Percentiles rank a stretch among this genome's conserved stretches.
phyloP scores from a whole-genome alignment of 2,888 invertebrate genomes.

The Acrobasis consociella region DNA sequence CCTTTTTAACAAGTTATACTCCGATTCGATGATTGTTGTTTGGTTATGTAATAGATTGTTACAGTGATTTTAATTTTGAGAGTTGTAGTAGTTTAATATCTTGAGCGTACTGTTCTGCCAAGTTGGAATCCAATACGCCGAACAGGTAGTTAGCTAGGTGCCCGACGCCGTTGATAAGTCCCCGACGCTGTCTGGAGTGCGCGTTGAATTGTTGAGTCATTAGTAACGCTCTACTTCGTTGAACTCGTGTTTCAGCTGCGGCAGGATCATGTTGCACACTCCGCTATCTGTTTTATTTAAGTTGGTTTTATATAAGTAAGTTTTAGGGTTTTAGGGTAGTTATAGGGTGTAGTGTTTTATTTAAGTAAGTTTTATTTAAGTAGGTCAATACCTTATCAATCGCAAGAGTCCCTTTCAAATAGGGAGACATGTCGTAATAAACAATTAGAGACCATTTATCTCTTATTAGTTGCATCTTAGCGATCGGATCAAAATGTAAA shows the following conservation, averaged over 20 bases:
- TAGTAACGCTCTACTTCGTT: constrained; percentile 15
- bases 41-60: constrained; percentile 30
- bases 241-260: constrained; percentile 22
- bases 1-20: constrained; percentile 30
- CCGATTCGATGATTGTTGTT: constrained; percentile 33
- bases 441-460: constrained; percentile 28
- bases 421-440: constrained; percentile 23
- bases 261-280: constrained; percentile 20
- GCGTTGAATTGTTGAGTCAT: background rate
- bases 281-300: background rate
- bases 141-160: constrained; percentile 29
- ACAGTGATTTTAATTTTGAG: constrained; percentile 27
- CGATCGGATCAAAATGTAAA: constrained; percentile 24
- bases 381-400: constrained; percentile 17
- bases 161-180: constrained; percentile 33
- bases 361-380: background rate
- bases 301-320: too few species aligned
- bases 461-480: constrained; percentile 24
- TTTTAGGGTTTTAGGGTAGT: too few species aligned
- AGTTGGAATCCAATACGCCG: constrained; percentile 31
- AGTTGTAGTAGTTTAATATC: constrained; percentile 26
- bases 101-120: constrained; percentile 30
- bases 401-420: constrained; percentile 22
- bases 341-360: too few species aligned
- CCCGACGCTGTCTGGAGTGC: constrained; percentile 25